Evolutionary conservation across 2,113 vertebrate species (phyloP).

Genomic region (Brachionichthys hirsutus): DNA sequence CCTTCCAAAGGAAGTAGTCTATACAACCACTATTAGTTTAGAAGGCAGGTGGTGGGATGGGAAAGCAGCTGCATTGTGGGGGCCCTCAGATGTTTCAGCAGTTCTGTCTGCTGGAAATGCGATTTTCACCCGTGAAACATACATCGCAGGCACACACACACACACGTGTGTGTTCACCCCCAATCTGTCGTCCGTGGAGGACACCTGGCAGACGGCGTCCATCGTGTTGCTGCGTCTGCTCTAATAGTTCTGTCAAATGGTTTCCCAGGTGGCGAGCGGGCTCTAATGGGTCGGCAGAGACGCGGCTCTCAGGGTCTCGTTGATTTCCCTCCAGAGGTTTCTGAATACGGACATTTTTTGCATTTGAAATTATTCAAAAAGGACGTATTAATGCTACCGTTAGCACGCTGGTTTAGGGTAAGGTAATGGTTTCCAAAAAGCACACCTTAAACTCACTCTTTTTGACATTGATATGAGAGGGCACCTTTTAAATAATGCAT

Average conservation of each 20-base stretch:
- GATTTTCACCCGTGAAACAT: conserved; percentile 72
- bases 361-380: neutral
- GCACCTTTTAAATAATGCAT: neutral
- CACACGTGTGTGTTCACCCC: conserved; percentile 34
- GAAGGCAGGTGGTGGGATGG: conserved; percentile 78
- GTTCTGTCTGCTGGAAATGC: conserved; percentile 77
- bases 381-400: conserved; percentile 14
- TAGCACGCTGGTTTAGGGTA: neutral
- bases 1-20: conserved; percentile 72
- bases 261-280: conserved; percentile 52
- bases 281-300: conserved; percentile 13
- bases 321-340: conserved; percentile 33
- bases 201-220: conserved; percentile 73
- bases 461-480: neutral
- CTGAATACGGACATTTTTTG: conserved; percentile 26
- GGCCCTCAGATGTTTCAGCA: conserved; percentile 62
- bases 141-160: conserved; percentile 32
- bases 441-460: conserved; percentile 14
- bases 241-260: conserved; percentile 31
- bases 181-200: conserved; percentile 66
- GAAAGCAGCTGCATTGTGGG: conserved; percentile 75
- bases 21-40: conserved; percentile 81
- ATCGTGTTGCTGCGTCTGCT: conserved; percentile 46
- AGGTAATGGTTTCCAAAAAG: neutral
- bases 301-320: conserved; percentile 4